phyloP scores from a whole-genome alignment of 2,797 vertebrate species.

The Syngnathus rostellatus region DNA sequence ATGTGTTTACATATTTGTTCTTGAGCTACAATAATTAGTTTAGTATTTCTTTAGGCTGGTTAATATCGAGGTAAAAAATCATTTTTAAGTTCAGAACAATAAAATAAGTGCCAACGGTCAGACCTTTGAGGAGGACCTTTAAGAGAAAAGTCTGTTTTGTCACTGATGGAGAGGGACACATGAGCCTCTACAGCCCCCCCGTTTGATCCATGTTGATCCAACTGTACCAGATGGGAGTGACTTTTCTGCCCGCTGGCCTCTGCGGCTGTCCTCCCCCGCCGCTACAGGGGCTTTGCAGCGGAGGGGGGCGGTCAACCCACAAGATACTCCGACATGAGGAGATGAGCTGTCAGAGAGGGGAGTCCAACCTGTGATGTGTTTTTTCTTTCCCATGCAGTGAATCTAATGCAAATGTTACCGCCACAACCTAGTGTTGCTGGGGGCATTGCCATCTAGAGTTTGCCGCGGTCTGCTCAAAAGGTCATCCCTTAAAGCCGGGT shows the following conservation, averaged over 20 bases:
- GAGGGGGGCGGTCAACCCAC: constrained; percentile 41
- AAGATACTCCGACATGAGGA: constrained; percentile 26
- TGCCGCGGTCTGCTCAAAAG: background rate
- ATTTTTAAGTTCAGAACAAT: no score
- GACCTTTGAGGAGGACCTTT: no score
- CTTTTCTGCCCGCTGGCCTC: constrained; percentile 46
- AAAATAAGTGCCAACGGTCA: constrained; percentile 2
- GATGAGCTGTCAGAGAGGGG: constrained; percentile 37
- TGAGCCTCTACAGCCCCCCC: constrained; percentile 41
- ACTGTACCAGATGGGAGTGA: constrained; percentile 72
- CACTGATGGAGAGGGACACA: constrained; percentile 61
- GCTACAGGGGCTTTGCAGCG: constrained; percentile 38
- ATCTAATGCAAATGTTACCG: constrained; percentile 12
- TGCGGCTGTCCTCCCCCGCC: constrained; percentile 52
- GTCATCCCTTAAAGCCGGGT: background rate
- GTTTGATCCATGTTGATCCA: constrained; percentile 53
- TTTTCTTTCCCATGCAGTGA: constrained; percentile 8
- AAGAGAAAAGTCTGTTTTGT: constrained; percentile 37
- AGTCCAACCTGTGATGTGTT: constrained; percentile 34
- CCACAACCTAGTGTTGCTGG: background rate
- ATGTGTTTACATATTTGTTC: no score
- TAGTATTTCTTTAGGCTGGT: no score
- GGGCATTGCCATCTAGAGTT: background rate
- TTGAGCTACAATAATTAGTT: no score
- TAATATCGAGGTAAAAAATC: no score